Evolutionary conservation across 2,888 invertebrate species (phyloP).

Genomic region (Hemithea aestivaria): DNA sequence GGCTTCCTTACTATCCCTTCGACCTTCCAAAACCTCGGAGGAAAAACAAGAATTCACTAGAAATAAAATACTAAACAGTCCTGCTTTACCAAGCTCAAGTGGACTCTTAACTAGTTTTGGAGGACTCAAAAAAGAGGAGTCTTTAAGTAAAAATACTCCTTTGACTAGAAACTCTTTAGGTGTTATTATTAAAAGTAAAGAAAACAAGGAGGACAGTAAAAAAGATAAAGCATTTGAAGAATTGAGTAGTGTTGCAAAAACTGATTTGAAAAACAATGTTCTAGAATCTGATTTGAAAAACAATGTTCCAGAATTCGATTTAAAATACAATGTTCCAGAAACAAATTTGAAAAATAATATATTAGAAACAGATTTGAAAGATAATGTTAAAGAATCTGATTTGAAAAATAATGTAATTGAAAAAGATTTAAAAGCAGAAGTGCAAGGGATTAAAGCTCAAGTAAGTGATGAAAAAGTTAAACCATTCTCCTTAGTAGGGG

Average conservation of each 20-base stretch:
- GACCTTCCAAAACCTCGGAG: conserved; percentile 80
- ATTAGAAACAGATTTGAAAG: neutral
- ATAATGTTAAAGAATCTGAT: neutral
- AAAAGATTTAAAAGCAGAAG: neutral
- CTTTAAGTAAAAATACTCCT: conserved; percentile 52
- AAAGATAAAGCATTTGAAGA: conserved; percentile 1
- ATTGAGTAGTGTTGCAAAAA: neutral
- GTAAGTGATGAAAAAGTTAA: conserved; percentile 22
- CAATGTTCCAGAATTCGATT: neutral
- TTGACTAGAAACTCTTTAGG: conserved; percentile 62
- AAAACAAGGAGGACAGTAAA: conserved; percentile 25
- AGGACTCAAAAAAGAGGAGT: conserved; percentile 77
- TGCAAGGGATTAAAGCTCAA: conserved; percentile 7
- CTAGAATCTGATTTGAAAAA: conserved; percentile 3
- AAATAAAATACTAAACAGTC: conserved; percentile 72
- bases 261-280: neutral
- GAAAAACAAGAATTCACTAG: conserved; percentile 75
- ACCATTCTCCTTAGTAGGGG: conserved; percentile 48
- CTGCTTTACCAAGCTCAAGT: conserved; percentile 78
- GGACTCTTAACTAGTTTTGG: conserved; percentile 70
- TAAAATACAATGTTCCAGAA: neutral
- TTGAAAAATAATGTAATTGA: neutral
- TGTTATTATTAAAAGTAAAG: conserved; percentile 59
- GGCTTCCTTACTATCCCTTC: conserved; percentile 86
- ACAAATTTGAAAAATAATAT: neutral